Evolutionary conservation across 64 coral and sea anemone species (phyloP).

Genomic region (Actinia equina): DNA sequence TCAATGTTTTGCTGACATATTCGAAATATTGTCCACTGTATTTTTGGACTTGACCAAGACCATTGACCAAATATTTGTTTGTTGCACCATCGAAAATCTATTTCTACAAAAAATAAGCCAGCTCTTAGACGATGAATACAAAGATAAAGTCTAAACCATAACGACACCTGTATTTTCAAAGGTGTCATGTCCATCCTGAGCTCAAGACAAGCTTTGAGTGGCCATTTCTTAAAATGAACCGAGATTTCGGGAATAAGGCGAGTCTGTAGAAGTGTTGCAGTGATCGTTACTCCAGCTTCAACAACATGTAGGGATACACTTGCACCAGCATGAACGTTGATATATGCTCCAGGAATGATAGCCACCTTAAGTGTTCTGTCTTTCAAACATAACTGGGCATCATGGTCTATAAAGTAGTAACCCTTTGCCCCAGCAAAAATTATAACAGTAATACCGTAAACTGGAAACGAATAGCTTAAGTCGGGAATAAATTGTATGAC

Average conservation of each 20-base stretch:
- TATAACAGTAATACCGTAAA: conserved; percentile 81
- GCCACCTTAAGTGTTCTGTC: conserved; percentile 65
- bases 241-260: conserved; percentile 79
- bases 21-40: conserved; percentile 70
- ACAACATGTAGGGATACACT: conserved; percentile 61
- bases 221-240: conserved; percentile 86
- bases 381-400: conserved; percentile 64
- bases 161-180: conserved; percentile 77
- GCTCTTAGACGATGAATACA: conserved; percentile 61
- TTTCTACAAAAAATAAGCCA: conserved; percentile 46
- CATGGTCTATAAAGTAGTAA: conserved; percentile 81
- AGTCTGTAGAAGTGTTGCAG: conserved; percentile 84
- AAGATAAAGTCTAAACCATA: conserved; percentile 81
- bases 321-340: conserved; percentile 73
- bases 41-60: conserved; percentile 79
- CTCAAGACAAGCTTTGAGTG: conserved; percentile 73
- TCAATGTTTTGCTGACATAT: conserved; percentile 74
- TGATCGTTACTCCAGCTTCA: conserved; percentile 86
- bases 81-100: conserved; percentile 73
- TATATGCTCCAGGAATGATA: conserved; percentile 85
- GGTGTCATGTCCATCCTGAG: conserved; percentile 90
- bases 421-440: conserved; percentile 76
- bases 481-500: conserved; percentile 60
- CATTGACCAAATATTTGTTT: conserved; percentile 81
- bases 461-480: conserved; percentile 38